phyloP scores from a whole-genome alignment of 1,140 invertebrate species.

The Dendroctonus ponderosae region DNA sequence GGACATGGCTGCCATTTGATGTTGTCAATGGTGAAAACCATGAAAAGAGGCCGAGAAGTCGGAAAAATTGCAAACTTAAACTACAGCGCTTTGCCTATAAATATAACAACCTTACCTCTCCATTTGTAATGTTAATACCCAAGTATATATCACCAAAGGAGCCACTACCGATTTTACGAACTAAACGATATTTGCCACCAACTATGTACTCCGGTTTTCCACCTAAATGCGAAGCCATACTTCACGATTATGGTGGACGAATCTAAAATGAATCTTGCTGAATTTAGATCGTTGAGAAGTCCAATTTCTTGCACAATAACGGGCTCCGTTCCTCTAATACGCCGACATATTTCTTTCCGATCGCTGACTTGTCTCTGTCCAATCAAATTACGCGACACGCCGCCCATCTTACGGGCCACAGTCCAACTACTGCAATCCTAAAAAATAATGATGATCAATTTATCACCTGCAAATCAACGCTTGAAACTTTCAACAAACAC shows the following conservation, averaged over 20 bases:
- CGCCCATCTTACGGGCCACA: no score
- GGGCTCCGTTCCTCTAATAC: constrained; percentile 49
- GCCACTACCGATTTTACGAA: constrained; percentile 96
- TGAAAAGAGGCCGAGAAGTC: constrained; percentile 12
- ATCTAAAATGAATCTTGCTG: constrained; percentile 33
- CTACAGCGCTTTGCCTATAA: background rate
- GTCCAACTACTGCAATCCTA: no score
- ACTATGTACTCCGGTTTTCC: constrained; percentile 61
- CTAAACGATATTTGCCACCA: constrained; percentile 89
- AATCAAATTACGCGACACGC: no score
- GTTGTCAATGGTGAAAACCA: constrained; percentile 24
- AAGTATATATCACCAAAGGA: constrained; percentile 99
- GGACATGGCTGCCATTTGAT: constrained; percentile 44
- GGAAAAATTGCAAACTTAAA: background rate
- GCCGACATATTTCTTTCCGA: constrained; percentile 49
- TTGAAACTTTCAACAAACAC: no score
- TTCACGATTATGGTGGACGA: constrained; percentile 38
- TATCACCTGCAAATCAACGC: no score
- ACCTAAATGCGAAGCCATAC: constrained; percentile 44
- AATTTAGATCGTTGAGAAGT: constrained; percentile 43
- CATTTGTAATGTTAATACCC: constrained; percentile 93
- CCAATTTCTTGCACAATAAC: constrained; percentile 45
- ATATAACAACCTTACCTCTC: constrained; percentile 62
- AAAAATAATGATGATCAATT: no score
- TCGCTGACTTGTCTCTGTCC: no score